Percentiles rank a stretch among this genome's conserved stretches.
Conservation (phyloP, 2,113 vertebrate genomes). For the Melanotaenia duboulayi region DNA sequence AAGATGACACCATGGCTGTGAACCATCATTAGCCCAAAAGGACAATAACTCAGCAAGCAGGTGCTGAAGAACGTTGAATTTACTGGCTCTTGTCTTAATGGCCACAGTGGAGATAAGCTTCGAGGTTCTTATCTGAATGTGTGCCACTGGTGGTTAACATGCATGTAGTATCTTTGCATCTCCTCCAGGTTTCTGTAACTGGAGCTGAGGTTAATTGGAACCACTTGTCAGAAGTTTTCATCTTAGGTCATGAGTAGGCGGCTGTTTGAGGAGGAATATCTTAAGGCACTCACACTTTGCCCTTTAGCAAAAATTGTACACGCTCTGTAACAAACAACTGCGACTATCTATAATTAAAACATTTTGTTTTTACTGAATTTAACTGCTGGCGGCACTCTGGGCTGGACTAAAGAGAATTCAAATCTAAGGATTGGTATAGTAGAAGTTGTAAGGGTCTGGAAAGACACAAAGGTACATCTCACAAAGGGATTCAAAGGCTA, state of each 20-base stretch:
- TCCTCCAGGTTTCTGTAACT: not conserved
- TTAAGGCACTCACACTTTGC: too few relatives aligned
- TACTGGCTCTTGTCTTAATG: slow-evolving; percentile 35
- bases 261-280: not conserved
- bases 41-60: slow-evolving; percentile 63
- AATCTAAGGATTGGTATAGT: too few relatives aligned
- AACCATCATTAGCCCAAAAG: slow-evolving; percentile 47
- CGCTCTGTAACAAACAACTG: too few relatives aligned
- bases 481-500: slow-evolving; percentile 17
- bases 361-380: too few relatives aligned
- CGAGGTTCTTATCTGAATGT: slow-evolving; percentile 58
- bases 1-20: slow-evolving; percentile 50
- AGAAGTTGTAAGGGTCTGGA: too few relatives aligned
- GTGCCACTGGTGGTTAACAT: too few relatives aligned
- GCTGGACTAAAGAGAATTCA: too few relatives aligned
- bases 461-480: too few relatives aligned
- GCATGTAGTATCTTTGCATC: not conserved
- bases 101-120: slow-evolving; percentile 29
- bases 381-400: too few relatives aligned
- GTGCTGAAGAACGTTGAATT: slow-evolving; percentile 67
- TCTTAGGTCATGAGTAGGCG: not conserved
- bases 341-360: too few relatives aligned
- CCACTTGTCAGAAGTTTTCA: not conserved
- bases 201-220: not conserved
- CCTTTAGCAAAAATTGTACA: too few relatives aligned